Conservation (phyloP, 2,888 invertebrate species). For the Rutpela maculata region DNA sequence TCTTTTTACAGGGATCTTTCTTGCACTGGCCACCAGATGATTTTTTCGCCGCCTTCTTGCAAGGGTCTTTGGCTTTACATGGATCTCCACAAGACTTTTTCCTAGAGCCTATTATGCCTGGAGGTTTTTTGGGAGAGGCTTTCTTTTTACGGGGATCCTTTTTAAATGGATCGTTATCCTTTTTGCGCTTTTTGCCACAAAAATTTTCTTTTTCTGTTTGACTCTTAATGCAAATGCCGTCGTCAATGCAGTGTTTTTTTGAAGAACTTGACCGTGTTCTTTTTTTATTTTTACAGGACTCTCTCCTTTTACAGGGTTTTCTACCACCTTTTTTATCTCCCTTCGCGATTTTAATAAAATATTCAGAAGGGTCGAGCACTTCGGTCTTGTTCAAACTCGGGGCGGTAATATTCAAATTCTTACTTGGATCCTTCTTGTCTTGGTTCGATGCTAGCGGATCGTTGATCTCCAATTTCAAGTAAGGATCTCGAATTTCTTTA, state of each 20-base stretch:
- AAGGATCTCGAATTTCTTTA: conserved; percentile 10
- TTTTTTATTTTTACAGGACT: too few relatives aligned
- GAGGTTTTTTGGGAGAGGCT: conserved; percentile 44
- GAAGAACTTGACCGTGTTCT: too few relatives aligned
- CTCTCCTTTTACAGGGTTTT: conserved; percentile 3
- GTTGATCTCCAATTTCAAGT: conserved; percentile 21
- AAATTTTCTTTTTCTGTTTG: conserved; percentile 51
- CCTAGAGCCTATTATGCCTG: conserved; percentile 49
- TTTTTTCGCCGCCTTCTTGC: conserved; percentile 48
- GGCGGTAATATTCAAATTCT: conserved; percentile 13
- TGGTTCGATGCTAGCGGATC: conserved; percentile 36
- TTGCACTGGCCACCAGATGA: conserved; percentile 39
- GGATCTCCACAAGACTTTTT: conserved; percentile 37
- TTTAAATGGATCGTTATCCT: conserved; percentile 40
- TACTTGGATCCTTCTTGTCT: conserved; percentile 33
- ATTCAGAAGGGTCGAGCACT: conserved; percentile 35
- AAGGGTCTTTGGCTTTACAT: conserved; percentile 43
- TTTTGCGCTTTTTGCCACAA: conserved; percentile 53
- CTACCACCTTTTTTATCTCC: conserved; percentile 43
- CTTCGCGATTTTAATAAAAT: conserved; percentile 26
- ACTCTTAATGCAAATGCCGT: conserved; percentile 29
- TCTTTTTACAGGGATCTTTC: conserved; percentile 44
- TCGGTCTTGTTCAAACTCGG: conserved; percentile 26
- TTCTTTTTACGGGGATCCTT: conserved; percentile 44
- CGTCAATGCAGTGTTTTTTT: too few relatives aligned